A percentile compares a stretch with the other conserved stretches of the same genome.
phyloP scores from a whole-genome alignment of 1,140 invertebrate species.

The Drosophila subpulchrella region DNA sequence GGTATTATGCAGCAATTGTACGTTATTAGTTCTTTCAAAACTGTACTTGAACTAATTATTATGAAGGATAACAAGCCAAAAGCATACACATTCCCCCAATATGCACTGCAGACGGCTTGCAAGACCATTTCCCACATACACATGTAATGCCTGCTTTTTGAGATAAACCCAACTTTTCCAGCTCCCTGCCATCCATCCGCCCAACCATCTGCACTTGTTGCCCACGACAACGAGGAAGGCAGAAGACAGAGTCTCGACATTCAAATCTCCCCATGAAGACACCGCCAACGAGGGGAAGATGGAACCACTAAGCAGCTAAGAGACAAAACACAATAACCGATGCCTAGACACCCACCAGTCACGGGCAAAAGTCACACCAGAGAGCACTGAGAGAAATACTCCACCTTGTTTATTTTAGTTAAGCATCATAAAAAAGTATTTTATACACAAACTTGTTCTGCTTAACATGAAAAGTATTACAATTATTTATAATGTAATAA shows the following conservation, averaged over 20 bases:
- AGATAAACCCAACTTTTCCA: slow-evolving; percentile 30
- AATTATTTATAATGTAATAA: too few species aligned
- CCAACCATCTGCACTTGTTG: slow-evolving; percentile 47
- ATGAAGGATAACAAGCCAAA: slow-evolving; percentile 30
- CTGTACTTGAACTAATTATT: slow-evolving; percentile 49
- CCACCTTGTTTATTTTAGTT: too few species aligned
- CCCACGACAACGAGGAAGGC: slow-evolving; percentile 28
- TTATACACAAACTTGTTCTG: too few species aligned
- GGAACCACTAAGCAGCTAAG: slow-evolving; percentile 57
- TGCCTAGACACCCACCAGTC: slow-evolving; percentile 70
- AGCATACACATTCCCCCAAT: slow-evolving; percentile 23
- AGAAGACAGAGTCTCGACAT: slow-evolving; percentile 37
- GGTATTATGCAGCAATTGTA: slow-evolving; percentile 35
- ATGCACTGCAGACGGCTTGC: slow-evolving; percentile 33
- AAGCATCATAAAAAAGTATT: too few species aligned
- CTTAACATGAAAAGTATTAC: too few species aligned
- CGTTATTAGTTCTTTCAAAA: slow-evolving; percentile 34
- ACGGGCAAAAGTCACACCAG: slow-evolving; percentile 63
- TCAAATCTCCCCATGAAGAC: slow-evolving; percentile 50
- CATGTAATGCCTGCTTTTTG: slow-evolving; percentile 51
- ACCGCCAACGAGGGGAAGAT: slow-evolving; percentile 21
- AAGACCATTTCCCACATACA: slow-evolving; percentile 44
- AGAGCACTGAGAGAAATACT: slow-evolving; percentile 2
- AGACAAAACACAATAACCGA: slow-evolving; percentile 52
- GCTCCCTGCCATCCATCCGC: slow-evolving; percentile 5